phyloP scores from a whole-genome alignment of 1,140 invertebrate species.

The Oncopeltus fasciatus region DNA sequence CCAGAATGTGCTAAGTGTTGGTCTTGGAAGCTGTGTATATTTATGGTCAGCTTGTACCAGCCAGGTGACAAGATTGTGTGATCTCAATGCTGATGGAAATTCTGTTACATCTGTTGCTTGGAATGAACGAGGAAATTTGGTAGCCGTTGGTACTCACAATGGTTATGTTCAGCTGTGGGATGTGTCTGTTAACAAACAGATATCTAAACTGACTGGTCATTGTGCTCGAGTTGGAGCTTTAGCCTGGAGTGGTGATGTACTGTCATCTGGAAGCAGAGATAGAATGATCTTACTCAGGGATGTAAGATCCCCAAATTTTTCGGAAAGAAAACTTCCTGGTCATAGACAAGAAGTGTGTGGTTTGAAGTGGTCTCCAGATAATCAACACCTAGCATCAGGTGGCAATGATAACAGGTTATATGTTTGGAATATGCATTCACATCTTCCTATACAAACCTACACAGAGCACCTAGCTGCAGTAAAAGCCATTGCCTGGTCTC shows the following conservation, averaged over 20 bases:
- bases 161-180: conserved; percentile 97
- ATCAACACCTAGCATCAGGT: conserved; percentile 93
- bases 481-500: conserved; percentile 96
- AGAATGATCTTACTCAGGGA: conserved; percentile 88
- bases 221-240: conserved; percentile 83
- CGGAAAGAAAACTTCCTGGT: conserved; percentile 67
- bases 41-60: conserved; percentile 98
- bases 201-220: conserved; percentile 83
- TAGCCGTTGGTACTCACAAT: conserved; percentile 94
- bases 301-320: conserved; percentile 58
- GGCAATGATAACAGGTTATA: conserved; percentile 98
- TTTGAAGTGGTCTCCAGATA: conserved; percentile 98
- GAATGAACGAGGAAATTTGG: conserved; percentile 88
- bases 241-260: conserved; percentile 94
- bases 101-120: conserved; percentile 97
- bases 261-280: conserved; percentile 92
- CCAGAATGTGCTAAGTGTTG: conserved; percentile 97
- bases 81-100: conserved; percentile 82
- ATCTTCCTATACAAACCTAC: conserved; percentile 86
- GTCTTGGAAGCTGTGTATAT: conserved; percentile 94
- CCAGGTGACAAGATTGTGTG: conserved; percentile 92
- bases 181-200: conserved; percentile 82
- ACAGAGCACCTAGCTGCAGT: conserved; percentile 96
- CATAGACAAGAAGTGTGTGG: conserved; percentile 97
- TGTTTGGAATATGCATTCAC: conserved; percentile 90